Evolutionary conservation across 2,888 invertebrate genomes (phyloP), one percentile per base, ranked within the genome.

Genomic region (Epistrophe eligans): DNA sequence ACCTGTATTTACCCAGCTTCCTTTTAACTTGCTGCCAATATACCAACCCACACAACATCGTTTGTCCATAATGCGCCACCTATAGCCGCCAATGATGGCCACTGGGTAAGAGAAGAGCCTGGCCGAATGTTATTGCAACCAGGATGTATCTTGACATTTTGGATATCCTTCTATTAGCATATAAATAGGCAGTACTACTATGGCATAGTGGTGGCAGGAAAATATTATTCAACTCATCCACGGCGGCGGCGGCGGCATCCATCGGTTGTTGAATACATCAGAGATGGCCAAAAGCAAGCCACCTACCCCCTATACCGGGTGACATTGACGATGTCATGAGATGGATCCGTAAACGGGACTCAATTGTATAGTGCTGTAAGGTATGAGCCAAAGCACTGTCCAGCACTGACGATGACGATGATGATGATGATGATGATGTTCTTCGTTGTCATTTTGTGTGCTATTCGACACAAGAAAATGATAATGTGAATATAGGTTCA

Each of bases 91-190:
- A 67, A 67, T 72, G 45, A 67, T 72, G 45, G 55, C 35, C 58
- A 45, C 17, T 52, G 52, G 24, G 13, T 48, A 32, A 38, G 24
- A 11, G n/a, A n/a, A n/a, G n/a, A 45, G 19, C 48, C 32, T 62
- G 52, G 58, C 71, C 19, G 24, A 67, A 66, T 83, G 60, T 77
- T 79, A 79, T 79, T 77, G 84, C 80, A 79, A 50, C 76, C 58
- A 40, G 84, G 76, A 76, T 82, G 76, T 71, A 45, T 79, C 76
- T 83, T 83, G 83, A 83, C 83, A 83, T 67, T 84, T 77, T 72
- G 84, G 77, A 77, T 81, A 81, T 84, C 84, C 66, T 52, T 79
- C 79, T 76, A 87, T 87, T 87, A 87, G 87, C 87, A 87, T 87
- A 87, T 87, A 87, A 83, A 87, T 87, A 83, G 87, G 76, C 74